These are phyloP conservation scores for Thecophora atra DNA, from an alignment of 2,888 invertebrate species.

Conservation along the genomic window DNA sequence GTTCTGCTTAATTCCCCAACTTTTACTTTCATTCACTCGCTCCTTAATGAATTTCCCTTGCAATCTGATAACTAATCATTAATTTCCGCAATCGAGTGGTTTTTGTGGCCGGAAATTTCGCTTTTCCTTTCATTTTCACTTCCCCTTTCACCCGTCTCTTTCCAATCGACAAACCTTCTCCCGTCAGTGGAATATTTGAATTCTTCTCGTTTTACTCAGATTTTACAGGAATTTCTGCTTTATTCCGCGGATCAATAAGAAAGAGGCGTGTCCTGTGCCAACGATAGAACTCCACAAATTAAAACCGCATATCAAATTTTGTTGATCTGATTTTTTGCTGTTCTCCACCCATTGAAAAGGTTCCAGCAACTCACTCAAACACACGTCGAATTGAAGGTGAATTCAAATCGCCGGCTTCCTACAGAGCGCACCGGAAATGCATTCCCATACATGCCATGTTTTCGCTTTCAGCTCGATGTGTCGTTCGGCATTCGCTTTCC, in stretches of 20 bases:
- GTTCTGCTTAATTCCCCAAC: too few species aligned
- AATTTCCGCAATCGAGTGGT: constrained; percentile 29
- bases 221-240: not conserved
- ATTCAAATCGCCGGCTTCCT: not conserved
- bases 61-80: constrained; percentile 40
- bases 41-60: not conserved
- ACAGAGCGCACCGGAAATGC: constrained; percentile 29
- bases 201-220: constrained; percentile 38
- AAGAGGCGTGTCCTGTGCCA: constrained; percentile 22
- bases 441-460: constrained; percentile 25
- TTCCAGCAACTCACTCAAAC: not conserved
- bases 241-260: constrained; percentile 12
- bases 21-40: too few species aligned
- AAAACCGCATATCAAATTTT: constrained; percentile 35
- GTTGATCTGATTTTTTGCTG: constrained; percentile 25
- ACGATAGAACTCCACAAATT: constrained; percentile 2
- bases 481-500: constrained; percentile 12
- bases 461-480: constrained; percentile 6
- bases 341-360: not conserved
- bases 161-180: not conserved
- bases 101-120: constrained; percentile 42
- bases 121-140: constrained; percentile 19
- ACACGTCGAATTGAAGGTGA: not conserved
- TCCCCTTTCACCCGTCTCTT: constrained; percentile 10
- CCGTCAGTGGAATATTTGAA: constrained; percentile 39